A percentile compares a stretch with the other conserved stretches of the same genome.
phyloP scores from a whole-genome alignment of 2,888 invertebrate species.

The Apotomis capreana region DNA sequence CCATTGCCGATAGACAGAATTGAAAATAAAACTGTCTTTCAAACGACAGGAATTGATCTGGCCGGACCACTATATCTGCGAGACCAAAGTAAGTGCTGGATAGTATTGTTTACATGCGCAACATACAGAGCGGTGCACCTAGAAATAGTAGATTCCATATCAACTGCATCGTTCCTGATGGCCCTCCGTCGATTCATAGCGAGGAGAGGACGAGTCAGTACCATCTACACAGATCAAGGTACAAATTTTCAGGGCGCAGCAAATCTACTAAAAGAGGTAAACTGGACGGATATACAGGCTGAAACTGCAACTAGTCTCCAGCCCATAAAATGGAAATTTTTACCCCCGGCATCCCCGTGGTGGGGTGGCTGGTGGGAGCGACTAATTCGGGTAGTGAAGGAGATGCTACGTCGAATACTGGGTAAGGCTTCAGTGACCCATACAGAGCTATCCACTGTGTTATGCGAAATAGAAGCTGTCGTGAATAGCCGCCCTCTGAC shows the following conservation, averaged over 20 bases:
- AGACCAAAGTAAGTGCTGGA: constrained; percentile 6
- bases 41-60: constrained; percentile 13
- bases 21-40: not conserved
- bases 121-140: constrained; percentile 15
- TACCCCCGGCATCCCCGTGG: not conserved
- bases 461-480: constrained; percentile 42
- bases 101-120: constrained; percentile 21
- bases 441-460: constrained; percentile 33
- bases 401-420: constrained; percentile 51
- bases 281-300: too few relatives aligned
- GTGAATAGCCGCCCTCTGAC: constrained; percentile 3
- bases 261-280: too few relatives aligned
- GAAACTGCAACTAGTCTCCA: too few relatives aligned
- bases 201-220: too few relatives aligned
- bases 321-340: constrained; percentile 5
- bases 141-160: constrained; percentile 5
- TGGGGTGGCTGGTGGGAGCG: constrained; percentile 4
- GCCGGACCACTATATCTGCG: constrained; percentile 11
- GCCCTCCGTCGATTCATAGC: constrained; percentile 7
- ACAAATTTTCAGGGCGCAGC: too few relatives aligned
- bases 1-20: constrained; percentile 6
- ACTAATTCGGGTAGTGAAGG: constrained; percentile 51
- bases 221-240: too few relatives aligned
- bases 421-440: constrained; percentile 48
- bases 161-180: not conserved